phyloP scores from a whole-genome alignment of 2,888 invertebrate species.

The Philaethria dido region DNA sequence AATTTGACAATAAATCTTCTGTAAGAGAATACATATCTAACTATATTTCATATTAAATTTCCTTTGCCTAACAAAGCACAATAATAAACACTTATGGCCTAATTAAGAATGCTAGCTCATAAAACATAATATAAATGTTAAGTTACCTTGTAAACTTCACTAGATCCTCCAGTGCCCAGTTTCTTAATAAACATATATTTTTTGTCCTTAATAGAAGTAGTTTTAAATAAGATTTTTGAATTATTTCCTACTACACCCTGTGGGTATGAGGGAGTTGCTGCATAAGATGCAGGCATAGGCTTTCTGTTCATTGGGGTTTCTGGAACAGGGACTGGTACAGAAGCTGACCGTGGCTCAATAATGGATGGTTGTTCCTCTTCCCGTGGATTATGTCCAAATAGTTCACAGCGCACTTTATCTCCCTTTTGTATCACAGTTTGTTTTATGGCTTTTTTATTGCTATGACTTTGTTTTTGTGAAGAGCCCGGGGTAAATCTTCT shows the following conservation, averaged over 20 bases:
- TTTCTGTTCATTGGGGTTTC: constrained; percentile 68
- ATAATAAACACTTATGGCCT: too few species aligned
- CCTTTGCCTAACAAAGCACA: too few species aligned
- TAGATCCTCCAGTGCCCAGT: constrained; percentile 95
- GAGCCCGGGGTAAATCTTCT: constrained; percentile 71
- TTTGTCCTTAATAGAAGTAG: constrained; percentile 87
- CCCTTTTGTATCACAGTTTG: constrained; percentile 58
- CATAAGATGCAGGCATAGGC: constrained; percentile 59
- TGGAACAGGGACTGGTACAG: constrained; percentile 51
- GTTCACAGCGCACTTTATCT: constrained; percentile 70
- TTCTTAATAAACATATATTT: constrained; percentile 89
- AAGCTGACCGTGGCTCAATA: constrained; percentile 19
- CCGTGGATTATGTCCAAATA: constrained; percentile 58
- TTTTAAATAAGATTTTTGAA: constrained; percentile 72
- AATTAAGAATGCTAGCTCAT: background rate
- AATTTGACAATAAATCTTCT: too few species aligned
- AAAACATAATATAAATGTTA: background rate
- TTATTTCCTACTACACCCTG: constrained; percentile 62
- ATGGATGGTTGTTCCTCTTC: constrained; percentile 49
- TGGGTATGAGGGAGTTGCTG: constrained; percentile 75
- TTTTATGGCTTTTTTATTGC: constrained; percentile 63
- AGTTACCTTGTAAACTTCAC: constrained; percentile 88
- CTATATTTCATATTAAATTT: too few species aligned
- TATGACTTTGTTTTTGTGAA: constrained; percentile 49
- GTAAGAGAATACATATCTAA: too few species aligned